phyloP scores from a whole-genome alignment of 1,140 invertebrate genomes.

The Chlorops oryzae region DNA sequence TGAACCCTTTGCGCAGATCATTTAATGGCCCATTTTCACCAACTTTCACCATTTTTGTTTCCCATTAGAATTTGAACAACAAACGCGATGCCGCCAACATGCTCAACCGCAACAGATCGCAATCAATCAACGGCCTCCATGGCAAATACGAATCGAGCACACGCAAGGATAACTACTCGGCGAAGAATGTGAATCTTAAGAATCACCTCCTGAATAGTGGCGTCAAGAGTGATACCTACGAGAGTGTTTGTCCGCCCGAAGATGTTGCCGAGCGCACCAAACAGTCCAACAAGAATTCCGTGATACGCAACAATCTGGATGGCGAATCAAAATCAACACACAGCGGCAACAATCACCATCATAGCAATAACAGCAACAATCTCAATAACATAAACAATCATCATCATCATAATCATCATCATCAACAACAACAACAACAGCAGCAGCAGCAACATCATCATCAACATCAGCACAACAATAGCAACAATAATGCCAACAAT shows the following conservation, averaged over 20 bases:
- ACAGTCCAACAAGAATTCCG: constrained; percentile 40
- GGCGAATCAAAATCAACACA: background rate
- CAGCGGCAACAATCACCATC: constrained; percentile 9
- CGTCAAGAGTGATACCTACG: constrained; percentile 46
- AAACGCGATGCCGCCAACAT: constrained; percentile 27
- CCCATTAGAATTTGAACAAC: constrained; percentile 36
- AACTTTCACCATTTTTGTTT: background rate
- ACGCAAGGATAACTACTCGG: constrained; percentile 33
- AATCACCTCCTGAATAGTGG: constrained; percentile 24
- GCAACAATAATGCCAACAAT: constrained; percentile 18
- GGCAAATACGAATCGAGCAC: constrained; percentile 35
- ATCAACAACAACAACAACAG: constrained; percentile 15
- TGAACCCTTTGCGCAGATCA: too few relatives aligned
- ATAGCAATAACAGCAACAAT: constrained; percentile 10
- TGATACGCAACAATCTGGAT: constrained; percentile 40
- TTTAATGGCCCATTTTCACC: background rate
- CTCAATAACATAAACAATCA: constrained; percentile 14
- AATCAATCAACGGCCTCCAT: constrained; percentile 39
- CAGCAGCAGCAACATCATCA: constrained; percentile 13
- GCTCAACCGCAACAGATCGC: constrained; percentile 42
- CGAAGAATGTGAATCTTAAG: constrained; percentile 33
- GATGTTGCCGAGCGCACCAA: constrained; percentile 44
- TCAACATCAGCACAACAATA: constrained; percentile 19
- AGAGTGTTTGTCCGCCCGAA: constrained; percentile 46
- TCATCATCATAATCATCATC: constrained; percentile 1